Base-by-base conservation (phyloP, 2,113 vertebrate genomes). In the Coptodon bakossiorum region DNA sequence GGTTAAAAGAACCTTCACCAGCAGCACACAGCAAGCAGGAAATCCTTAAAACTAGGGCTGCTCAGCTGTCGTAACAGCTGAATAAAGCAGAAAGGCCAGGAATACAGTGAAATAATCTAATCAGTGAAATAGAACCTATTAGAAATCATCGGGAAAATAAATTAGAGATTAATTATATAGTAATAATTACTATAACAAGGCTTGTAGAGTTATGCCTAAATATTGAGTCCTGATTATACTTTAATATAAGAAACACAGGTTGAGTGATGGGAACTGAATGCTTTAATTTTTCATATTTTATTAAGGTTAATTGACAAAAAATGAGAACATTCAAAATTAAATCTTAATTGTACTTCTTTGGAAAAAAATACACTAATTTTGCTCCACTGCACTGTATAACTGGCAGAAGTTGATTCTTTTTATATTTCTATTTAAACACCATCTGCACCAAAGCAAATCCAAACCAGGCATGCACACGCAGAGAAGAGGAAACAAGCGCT, bases 391-490 rank as follows among this genome's bases (percentile, higher is more conserved):
- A 34, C 52, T 45, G 7, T 73, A 80, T 36, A 27, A 57, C 56
- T 54, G 27, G 34, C 85, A 90, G 53, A 80, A 78, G 45, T 53
- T 57, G n/a, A 68, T 45, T 43, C 3, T 31, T 50, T 78, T 17
- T 29, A 50, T 78, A 19, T 48, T 76, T 29, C 24, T 78, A 27
- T 71, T 61, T 5, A 48, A 85, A 34, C 78, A 82, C 19, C 57
- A 89, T 29, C 16, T 11, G 19, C 24, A 3, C 57, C 50, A 12
- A 54, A 6, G 29, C 83, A 16, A 59, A 82, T 27, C 53, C 52
- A 78, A 56, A 61, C n/a, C 40, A 40, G 52, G 34, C 85, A 89
- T 71, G 79, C 84, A 90, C 89, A 94, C 59, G 34, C 91, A 92
- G 61, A 88, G 7, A 86, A 83, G 54, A 90, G 66, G 78, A 86